Conservation (phyloP, 2,888 invertebrate species). For the Podotricha telesiphe region DNA sequence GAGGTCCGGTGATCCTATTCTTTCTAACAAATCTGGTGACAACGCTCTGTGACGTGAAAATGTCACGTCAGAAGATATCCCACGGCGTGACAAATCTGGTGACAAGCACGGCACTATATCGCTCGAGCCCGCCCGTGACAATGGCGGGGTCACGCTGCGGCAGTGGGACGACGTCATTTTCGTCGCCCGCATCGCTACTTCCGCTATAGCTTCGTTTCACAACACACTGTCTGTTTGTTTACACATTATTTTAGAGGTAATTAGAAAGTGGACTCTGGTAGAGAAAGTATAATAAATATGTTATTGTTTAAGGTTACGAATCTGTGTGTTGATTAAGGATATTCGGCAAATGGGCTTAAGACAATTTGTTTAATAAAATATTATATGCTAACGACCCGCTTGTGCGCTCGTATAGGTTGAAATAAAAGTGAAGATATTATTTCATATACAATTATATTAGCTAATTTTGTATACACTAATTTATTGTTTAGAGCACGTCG, state of each 20-base stretch:
- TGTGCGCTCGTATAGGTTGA: no score
- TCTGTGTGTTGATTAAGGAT: conserved; percentile 31
- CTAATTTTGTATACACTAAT: neutral
- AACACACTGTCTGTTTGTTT: conserved; percentile 43
- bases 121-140: conserved; percentile 75
- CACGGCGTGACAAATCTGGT: conserved; percentile 68
- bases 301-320: conserved; percentile 26
- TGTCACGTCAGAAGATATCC: conserved; percentile 69
- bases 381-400: no score
- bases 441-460: neutral
- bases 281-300: conserved; percentile 3
- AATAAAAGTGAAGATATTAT: neutral
- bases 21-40: conserved; percentile 70
- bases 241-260: conserved; percentile 10
- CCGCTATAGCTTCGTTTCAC: conserved; percentile 43
- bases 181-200: conserved; percentile 71
- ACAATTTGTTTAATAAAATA: neutral
- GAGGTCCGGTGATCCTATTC: conserved; percentile 77
- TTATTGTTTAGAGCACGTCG: neutral
- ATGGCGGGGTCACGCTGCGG: conserved; percentile 79
- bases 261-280: conserved; percentile 25
- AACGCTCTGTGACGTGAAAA: conserved; percentile 66
- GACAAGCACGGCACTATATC: conserved; percentile 63
- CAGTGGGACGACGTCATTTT: conserved; percentile 82
- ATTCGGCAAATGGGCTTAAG: neutral